Base-by-base conservation (phyloP, 1,140 invertebrate genomes). In the Magallana angulata region DNA sequence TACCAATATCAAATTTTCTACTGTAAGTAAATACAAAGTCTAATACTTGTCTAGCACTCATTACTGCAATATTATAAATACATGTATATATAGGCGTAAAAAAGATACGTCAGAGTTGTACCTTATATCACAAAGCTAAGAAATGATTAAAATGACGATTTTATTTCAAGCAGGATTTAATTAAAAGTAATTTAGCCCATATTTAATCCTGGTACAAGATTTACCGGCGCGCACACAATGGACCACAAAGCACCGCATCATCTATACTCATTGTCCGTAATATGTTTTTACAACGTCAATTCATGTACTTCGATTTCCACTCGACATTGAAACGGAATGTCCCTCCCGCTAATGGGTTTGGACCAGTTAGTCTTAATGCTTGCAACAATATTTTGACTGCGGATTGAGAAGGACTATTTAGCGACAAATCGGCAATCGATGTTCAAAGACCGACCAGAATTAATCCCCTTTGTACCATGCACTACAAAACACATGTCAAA, bases 381-480 rank as follows among this genome's bases (percentile, higher is more conserved):
- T 30, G 36, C 24, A 76, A 76, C 9, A 76, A 76, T 76, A 76
- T 76, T 76, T 76, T 76, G 18, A 76, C 68, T 76, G 68, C 24
- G 68, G 24, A 76, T 76, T 76, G 68, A 30, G 68, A 76, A 76
- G 14, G 24, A 76, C 68, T 76, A 12, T 76, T 76, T 76, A 76
- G 68, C 68, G 68, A 76, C 68, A 76, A 76, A 76, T 76, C 68
- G 68, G 24, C 68, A 76, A 76, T 76, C 68, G 68, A 76, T 76
- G 68, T 76, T 76, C 68, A 76, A 76, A 76, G 68, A 18, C 24
- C 24, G 68, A 9, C 24, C 68, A 30, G 68, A 76, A 76, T 76
- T 76, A 76, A 76, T 76, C 68, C 24, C 68, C 68, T 76, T 76
- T 76, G 68, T 76, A 76, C 12, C 24, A 76, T 30, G 36, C 24